phyloP scores from a whole-genome alignment of 1,140 invertebrate genomes.

The Mycetomoellerius zeteki region DNA sequence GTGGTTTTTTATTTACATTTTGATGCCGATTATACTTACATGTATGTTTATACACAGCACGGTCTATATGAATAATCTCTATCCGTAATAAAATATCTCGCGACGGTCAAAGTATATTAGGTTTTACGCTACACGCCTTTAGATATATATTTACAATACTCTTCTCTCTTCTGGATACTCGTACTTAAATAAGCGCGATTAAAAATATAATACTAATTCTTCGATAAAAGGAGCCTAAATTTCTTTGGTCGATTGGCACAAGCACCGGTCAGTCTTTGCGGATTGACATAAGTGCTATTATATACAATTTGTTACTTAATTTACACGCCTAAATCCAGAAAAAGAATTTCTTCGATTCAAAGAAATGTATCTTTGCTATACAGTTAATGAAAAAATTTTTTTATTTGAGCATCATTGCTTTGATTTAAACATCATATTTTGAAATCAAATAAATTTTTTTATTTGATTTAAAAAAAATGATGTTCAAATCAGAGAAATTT shows the following conservation, averaged over 20 bases:
- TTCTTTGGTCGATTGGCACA: slow-evolving; percentile 86
- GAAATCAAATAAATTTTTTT: too few relatives aligned
- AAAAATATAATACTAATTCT: slow-evolving; percentile 71
- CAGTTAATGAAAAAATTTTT: too few relatives aligned
- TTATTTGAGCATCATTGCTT: too few relatives aligned
- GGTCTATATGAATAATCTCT: slow-evolving; percentile 44
- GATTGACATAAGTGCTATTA: slow-evolving; percentile 75
- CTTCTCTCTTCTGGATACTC: slow-evolving; percentile 21
- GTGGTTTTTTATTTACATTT: background rate
- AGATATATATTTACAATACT: slow-evolving; percentile 45
- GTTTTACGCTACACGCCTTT: slow-evolving; percentile 26
- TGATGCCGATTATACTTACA: slow-evolving; percentile 46
- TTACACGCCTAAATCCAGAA: slow-evolving; percentile 25
- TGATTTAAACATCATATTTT: too few relatives aligned
- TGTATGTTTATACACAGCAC: slow-evolving; percentile 36
- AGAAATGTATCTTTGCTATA: too few relatives aligned
- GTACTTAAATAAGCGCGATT: slow-evolving; percentile 61
- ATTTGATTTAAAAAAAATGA: too few relatives aligned
- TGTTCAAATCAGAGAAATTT: too few relatives aligned
- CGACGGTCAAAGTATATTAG: slow-evolving; percentile 36
- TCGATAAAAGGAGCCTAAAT: slow-evolving; percentile 69
- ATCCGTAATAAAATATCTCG: slow-evolving; percentile 68
- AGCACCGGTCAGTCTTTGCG: slow-evolving; percentile 85
- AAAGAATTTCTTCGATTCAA: too few relatives aligned
- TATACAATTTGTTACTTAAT: slow-evolving; percentile 57